A percentile compares a stretch with the other conserved stretches of the same genome.
Conservation (phyloP, 2,113 vertebrate genomes). For the Chloropsis hardwickii region DNA sequence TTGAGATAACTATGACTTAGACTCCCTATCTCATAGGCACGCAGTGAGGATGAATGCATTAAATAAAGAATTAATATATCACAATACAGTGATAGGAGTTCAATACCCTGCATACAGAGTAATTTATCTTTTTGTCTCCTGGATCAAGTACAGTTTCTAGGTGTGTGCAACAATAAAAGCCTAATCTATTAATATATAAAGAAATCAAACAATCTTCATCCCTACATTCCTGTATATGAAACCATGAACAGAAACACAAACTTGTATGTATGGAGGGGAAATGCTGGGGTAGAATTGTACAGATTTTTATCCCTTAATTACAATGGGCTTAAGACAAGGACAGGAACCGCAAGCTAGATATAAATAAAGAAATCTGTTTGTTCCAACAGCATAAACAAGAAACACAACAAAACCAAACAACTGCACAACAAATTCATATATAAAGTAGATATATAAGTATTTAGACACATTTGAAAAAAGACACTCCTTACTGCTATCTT, state of each 20-base stretch:
- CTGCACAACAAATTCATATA: not conserved
- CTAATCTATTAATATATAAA: not conserved
- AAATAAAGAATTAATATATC: slow-evolving; percentile 49
- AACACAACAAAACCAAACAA: slow-evolving; percentile 38
- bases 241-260: slow-evolving; percentile 20
- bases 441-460: not conserved
- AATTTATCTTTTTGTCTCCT: slow-evolving; percentile 55
- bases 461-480: not conserved
- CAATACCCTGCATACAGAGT: not conserved
- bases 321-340: not conserved
- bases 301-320: slow-evolving; percentile 50
- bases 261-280: not conserved
- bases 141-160: slow-evolving; percentile 54
- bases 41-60: slow-evolving; percentile 35
- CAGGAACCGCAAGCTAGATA: slow-evolving; percentile 18
- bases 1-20: slow-evolving; percentile 36
- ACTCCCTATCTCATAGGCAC: slow-evolving; percentile 25
- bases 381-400: slow-evolving; percentile 59
- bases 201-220: not conserved
- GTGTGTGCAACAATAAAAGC: not conserved
- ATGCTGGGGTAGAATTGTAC: slow-evolving; percentile 24
- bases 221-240: not conserved
- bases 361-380: slow-evolving; percentile 49
- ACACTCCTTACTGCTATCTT: slow-evolving; percentile 35
- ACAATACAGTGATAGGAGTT: slow-evolving; percentile 39